A percentile compares a stretch with the other conserved stretches of the same genome.
These are phyloP conservation scores for Botia kubotai DNA, from an alignment of 2,797 vertebrate species.

Conservation along the genomic window DNA sequence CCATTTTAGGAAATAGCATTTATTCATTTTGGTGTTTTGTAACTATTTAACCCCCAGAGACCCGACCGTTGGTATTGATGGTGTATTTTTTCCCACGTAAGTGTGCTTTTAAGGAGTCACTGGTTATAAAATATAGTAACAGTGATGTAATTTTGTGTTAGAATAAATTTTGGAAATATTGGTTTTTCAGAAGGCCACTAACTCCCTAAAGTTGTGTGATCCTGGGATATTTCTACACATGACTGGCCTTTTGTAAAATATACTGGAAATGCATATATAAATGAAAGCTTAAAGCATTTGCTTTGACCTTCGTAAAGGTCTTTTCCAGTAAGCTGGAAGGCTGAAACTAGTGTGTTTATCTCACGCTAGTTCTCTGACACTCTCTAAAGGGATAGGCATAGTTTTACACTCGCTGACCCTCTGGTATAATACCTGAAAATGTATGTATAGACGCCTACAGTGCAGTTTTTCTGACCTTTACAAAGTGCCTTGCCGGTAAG, in stretches of 20 bases:
- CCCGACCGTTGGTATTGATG: neutral
- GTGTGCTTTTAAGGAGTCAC: neutral
- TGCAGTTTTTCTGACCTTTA: conserved; percentile 9
- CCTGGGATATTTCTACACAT: neutral
- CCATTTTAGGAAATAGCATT: neutral
- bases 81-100: neutral
- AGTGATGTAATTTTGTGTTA: too few species aligned
- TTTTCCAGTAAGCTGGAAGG: conserved; percentile 12
- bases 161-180: too few species aligned
- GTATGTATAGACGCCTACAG: conserved; percentile 15
- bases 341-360: conserved; percentile 4
- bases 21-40: neutral
- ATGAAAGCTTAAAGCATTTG: neutral
- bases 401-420: conserved; percentile 27
- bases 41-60: conserved; percentile 2
- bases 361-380: neutral
- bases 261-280: conserved; percentile 10
- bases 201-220: neutral
- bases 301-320: conserved; percentile 11
- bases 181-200: too few species aligned
- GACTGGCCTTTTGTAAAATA: neutral
- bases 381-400: conserved; percentile 11
- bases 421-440: conserved; percentile 20
- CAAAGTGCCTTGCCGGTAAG: neutral
- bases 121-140: neutral